A percentile compares a stretch with the other conserved stretches of the same genome.
Conservation (phyloP, 2,888 invertebrate species). For the Sesia apiformis region DNA sequence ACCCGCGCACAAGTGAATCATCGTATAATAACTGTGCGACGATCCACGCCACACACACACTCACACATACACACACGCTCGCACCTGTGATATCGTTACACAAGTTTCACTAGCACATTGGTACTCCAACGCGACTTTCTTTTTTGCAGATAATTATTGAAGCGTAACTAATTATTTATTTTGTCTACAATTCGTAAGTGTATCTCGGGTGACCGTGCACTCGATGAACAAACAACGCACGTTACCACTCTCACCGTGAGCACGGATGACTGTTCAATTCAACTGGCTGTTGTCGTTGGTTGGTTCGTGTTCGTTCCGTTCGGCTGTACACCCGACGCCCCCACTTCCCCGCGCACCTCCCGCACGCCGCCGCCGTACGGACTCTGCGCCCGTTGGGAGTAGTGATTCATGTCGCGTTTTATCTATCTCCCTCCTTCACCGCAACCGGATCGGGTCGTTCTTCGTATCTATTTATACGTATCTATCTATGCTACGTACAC, state of each 20-base stretch:
- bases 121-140: conserved; percentile 28
- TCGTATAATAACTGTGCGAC: conserved; percentile 72
- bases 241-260: conserved; percentile 32
- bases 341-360: conserved; percentile 32
- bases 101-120: conserved; percentile 36
- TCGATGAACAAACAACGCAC: conserved; percentile 40
- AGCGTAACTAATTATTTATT: conserved; percentile 31
- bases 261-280: conserved; percentile 66
- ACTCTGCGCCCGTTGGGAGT: conserved; percentile 49
- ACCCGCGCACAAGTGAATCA: conserved; percentile 73
- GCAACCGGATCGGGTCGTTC: conserved; percentile 73
- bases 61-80: conserved; percentile 11
- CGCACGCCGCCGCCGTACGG: conserved; percentile 27
- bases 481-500: conserved; percentile 42
- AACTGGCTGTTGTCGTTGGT: conserved; percentile 39
- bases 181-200: conserved; percentile 32
- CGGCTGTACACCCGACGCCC: conserved; percentile 24
- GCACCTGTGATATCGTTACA: conserved; percentile 60
- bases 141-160: conserved; percentile 24
- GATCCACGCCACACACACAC: conserved; percentile 62
- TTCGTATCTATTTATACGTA: conserved; percentile 71
- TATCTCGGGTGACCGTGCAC: conserved; percentile 26
- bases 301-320: conserved; percentile 55
- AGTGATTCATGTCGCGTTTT: conserved; percentile 75
- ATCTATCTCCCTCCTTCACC: conserved; percentile 73